phyloP scores from a whole-genome alignment of 2,888 invertebrate genomes.

The Dasysyrphus tricinctus region DNA sequence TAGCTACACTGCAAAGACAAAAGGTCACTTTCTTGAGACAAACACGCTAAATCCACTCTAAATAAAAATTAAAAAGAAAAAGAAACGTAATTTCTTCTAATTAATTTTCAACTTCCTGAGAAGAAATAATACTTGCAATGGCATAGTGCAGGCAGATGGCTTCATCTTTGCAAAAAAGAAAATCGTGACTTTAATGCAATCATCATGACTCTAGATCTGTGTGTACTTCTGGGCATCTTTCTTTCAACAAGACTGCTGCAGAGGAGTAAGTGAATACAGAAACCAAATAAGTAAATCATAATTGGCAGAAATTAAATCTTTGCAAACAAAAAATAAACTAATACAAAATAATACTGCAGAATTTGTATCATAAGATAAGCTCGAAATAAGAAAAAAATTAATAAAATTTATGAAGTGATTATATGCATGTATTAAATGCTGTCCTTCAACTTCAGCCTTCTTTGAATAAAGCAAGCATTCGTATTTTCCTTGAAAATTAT shows the following conservation, averaged over 20 bases:
- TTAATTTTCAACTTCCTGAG: constrained; percentile 46
- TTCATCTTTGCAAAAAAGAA: constrained; percentile 20
- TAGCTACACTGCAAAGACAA: not conserved
- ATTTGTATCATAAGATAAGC: not conserved
- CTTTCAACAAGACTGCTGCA: not conserved
- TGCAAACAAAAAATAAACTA: not conserved
- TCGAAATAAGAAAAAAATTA: not conserved
- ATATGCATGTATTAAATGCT: not conserved
- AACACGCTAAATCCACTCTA: constrained; percentile 4
- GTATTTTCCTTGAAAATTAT: not conserved
- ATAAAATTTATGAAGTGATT: not conserved
- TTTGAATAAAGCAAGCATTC: not conserved
- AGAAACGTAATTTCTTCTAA: constrained; percentile 42
- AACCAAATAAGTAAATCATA: constrained; percentile 17
- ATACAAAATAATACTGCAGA: not conserved
- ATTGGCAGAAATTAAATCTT: constrained; percentile 55
- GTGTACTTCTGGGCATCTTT: not conserved
- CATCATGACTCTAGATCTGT: constrained; percentile 1
- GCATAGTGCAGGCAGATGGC: constrained; percentile 12
- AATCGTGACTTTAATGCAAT: constrained; percentile 62
- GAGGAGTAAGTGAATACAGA: not conserved
- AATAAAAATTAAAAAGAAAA: constrained; percentile 16
- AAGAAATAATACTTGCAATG: not conserved
- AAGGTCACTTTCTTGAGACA: constrained; percentile 13
- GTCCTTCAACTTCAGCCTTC: not conserved